phyloP scores from a whole-genome alignment of 2,113 vertebrate species.

The Copsychus sechellarum region DNA sequence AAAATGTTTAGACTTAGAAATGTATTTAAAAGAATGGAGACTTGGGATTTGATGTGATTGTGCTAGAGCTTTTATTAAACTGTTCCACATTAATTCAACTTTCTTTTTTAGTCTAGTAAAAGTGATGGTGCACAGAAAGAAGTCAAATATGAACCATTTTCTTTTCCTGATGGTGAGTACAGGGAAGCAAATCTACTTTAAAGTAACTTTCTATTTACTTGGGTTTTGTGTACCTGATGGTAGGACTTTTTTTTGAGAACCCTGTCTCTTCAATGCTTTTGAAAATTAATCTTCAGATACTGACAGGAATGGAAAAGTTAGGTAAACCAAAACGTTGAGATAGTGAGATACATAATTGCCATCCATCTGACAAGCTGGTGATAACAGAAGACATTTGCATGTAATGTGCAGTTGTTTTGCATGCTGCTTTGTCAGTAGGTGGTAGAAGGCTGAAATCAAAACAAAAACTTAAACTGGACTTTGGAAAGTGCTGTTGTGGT shows the following conservation, averaged over 20 bases:
- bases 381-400: background rate
- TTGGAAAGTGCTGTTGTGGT: background rate
- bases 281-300: background rate
- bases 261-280: background rate
- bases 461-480: background rate
- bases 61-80: slow-evolving; percentile 1
- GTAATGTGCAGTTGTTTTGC: background rate
- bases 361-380: background rate
- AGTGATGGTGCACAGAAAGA: slow-evolving; percentile 80
- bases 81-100: background rate
- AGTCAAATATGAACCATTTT: slow-evolving; percentile 89
- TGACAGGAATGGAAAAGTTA: background rate
- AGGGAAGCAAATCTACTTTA: background rate
- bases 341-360: background rate
- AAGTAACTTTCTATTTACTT: background rate
- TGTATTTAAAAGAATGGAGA: background rate
- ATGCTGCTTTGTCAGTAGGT: fast-evolving
- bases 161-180: slow-evolving; percentile 89
- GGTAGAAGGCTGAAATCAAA: background rate
- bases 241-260: background rate
- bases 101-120: slow-evolving; percentile 70
- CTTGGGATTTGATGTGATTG: background rate
- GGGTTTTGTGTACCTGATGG: background rate
- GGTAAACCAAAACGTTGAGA: background rate
- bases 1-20: background rate